phyloP scores from a whole-genome alignment of 1,140 invertebrate genomes.

The Rhopalosiphum maidis region DNA sequence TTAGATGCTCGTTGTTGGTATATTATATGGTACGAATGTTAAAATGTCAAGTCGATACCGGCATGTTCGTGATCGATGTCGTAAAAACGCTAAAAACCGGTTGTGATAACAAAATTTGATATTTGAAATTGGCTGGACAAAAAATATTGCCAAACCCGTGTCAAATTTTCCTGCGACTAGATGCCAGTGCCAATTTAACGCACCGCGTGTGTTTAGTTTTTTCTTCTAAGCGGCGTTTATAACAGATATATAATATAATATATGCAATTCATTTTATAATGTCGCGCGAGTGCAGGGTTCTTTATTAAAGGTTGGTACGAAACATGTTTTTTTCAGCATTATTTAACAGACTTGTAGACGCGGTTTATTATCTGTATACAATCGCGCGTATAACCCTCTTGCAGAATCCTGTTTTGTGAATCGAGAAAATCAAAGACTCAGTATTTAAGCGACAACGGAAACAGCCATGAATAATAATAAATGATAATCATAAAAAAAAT shows the following conservation, averaged over 20 bases:
- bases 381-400: not conserved
- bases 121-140: not conserved
- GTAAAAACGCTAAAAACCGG: not conserved
- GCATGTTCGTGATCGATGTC: not conserved
- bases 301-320: not conserved
- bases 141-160: not conserved
- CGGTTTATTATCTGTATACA: constrained; percentile 1
- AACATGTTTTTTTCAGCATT: constrained; percentile 5
- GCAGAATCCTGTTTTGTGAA: not conserved
- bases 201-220: not conserved
- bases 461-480: not conserved
- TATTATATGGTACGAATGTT: not conserved
- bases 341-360: constrained; percentile 38
- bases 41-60: not conserved
- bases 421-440: not conserved
- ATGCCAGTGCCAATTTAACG: constrained; percentile 15
- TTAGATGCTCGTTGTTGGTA: not conserved
- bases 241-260: constrained; percentile 10
- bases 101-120: not conserved
- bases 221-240: not conserved
- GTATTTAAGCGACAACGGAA: not conserved
- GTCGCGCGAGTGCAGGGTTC: not conserved
- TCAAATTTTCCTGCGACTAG: not conserved
- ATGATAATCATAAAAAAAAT: constrained; percentile 23
- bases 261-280: constrained; percentile 1